Conservation (phyloP, 1,140 invertebrate species). For the Nylanderia fulva region DNA sequence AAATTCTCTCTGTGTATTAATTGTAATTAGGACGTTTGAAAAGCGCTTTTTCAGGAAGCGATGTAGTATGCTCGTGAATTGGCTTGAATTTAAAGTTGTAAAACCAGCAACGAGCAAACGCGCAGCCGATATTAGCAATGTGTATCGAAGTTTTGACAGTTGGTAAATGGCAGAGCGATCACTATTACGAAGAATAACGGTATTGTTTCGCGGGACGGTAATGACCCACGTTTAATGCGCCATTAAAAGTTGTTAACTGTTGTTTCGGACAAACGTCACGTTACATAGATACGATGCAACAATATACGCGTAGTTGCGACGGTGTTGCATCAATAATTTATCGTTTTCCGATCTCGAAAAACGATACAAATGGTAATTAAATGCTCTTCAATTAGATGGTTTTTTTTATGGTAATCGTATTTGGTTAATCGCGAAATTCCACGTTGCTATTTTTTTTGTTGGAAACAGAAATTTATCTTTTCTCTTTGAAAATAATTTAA, state of each 20-base stretch:
- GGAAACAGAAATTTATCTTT: background rate
- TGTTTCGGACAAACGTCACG: conserved; percentile 13
- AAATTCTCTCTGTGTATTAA: no score
- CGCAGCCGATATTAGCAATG: conserved; percentile 28
- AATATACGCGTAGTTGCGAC: conserved; percentile 3
- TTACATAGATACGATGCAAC: conserved; percentile 1
- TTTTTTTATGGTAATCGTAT: conserved; percentile 14
- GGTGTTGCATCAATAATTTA: conserved; percentile 18
- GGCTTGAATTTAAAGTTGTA: conserved; percentile 41
- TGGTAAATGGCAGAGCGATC: conserved; percentile 11
- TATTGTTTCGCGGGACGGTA: conserved; percentile 34
- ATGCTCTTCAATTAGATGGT: background rate
- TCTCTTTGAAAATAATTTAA: background rate
- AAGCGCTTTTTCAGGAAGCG: background rate
- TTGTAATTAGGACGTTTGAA: conserved; percentile 23
- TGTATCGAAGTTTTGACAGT: conserved; percentile 60
- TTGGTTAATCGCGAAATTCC: background rate
- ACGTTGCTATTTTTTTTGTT: background rate
- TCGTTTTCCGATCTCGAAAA: conserved; percentile 1
- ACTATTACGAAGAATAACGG: conserved; percentile 36
- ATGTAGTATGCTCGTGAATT: background rate
- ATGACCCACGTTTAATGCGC: conserved; percentile 54
- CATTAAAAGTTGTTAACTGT: conserved; percentile 64
- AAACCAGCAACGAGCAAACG: conserved; percentile 24
- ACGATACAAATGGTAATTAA: background rate